A percentile compares a stretch with the other conserved stretches of the same genome.
Conservation (phyloP, 1,140 invertebrate genomes). For the Belonocnema kinseyi region DNA sequence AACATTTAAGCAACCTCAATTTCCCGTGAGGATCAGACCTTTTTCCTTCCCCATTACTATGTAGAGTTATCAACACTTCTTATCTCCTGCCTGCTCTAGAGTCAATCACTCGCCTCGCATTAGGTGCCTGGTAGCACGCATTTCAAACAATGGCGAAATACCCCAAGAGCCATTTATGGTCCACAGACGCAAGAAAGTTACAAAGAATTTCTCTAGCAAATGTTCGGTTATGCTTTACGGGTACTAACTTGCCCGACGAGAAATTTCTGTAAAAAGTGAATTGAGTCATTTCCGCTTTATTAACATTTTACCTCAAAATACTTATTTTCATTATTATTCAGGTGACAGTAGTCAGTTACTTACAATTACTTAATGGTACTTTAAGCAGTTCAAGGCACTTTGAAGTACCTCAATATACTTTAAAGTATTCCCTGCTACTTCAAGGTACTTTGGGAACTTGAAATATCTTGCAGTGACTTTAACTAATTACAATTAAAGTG, state of each 20-base stretch:
- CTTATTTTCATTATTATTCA: no score
- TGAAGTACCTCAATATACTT: no score
- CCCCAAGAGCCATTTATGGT: background rate
- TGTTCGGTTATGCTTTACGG: no score
- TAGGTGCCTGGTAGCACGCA: background rate
- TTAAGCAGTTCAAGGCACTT: no score
- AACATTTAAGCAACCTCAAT: background rate
- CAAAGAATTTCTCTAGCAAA: background rate
- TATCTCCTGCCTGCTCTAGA: background rate
- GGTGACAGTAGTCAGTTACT: no score
- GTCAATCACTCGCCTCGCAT: slow-evolving; percentile 9
- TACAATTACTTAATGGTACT: no score
- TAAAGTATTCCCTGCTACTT: no score
- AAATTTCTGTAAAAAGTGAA: no score
- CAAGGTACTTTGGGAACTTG: no score
- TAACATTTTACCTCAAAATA: no score
- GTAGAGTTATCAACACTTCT: background rate
- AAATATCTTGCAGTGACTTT: background rate
- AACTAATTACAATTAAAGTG: background rate
- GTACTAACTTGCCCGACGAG: no score
- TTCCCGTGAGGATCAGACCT: slow-evolving; percentile 12
- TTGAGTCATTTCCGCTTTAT: no score
- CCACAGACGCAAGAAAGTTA: background rate
- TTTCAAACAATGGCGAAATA: background rate
- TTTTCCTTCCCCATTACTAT: slow-evolving; percentile 8